Conservation (phyloP, 2,888 invertebrate species). For the Brenthis ino region DNA sequence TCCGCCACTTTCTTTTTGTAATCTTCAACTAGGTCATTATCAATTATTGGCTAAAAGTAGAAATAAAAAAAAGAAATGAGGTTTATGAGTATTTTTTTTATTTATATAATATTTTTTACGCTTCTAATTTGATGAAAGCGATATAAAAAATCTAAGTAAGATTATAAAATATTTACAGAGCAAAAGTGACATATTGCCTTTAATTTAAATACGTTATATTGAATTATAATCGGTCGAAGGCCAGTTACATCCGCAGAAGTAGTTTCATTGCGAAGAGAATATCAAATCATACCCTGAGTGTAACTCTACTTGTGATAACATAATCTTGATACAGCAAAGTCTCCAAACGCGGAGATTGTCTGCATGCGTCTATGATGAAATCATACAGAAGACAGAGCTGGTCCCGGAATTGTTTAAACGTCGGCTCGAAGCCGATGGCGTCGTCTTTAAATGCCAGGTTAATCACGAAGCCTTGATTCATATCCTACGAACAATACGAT, state of each 20-base stretch:
- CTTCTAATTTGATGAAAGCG: too few relatives aligned
- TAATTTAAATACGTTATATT: too few relatives aligned
- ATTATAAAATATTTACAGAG: too few relatives aligned
- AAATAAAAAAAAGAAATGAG: not conserved
- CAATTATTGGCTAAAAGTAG: constrained; percentile 87
- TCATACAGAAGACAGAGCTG: constrained; percentile 87
- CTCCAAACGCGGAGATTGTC: constrained; percentile 89
- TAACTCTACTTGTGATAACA: constrained; percentile 48
- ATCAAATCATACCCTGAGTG: constrained; percentile 54
- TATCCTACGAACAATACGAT: constrained; percentile 72
- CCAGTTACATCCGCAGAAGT: too few relatives aligned
- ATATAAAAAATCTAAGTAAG: too few relatives aligned
- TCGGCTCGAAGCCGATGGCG: constrained; percentile 87
- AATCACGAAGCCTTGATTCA: constrained; percentile 86
- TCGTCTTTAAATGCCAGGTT: constrained; percentile 83
- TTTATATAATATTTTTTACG: not conserved
- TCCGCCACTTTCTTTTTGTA: constrained; percentile 84
- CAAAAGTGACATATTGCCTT: too few relatives aligned
- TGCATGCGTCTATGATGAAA: constrained; percentile 87
- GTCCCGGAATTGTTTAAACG: constrained; percentile 88
- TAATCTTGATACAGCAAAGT: constrained; percentile 88
- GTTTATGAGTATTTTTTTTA: not conserved
- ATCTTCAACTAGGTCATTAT: constrained; percentile 84
- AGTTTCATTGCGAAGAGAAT: not conserved
- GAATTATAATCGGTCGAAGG: too few relatives aligned